These are phyloP conservation scores for Nothura maculosa DNA, from an alignment of 2,797 vertebrate species.

Conservation along the genomic window DNA sequence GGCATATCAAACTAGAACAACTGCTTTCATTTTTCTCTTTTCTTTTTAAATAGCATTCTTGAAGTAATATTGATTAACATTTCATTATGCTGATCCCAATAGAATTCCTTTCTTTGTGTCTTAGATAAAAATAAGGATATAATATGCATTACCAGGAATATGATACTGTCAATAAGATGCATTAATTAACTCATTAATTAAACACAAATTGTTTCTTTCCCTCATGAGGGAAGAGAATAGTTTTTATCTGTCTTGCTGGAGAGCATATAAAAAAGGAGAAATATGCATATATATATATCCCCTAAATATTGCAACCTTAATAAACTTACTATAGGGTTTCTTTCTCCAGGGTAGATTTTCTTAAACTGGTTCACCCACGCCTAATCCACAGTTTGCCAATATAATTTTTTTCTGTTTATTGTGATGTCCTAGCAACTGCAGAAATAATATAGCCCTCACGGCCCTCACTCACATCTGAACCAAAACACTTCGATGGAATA, in stretches of 20 bases:
- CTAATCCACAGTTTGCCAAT: slow-evolving; percentile 40
- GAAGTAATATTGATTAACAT: background rate
- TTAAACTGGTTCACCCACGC: slow-evolving; percentile 34
- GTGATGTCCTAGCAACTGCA: slow-evolving; percentile 1
- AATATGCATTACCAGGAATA: slow-evolving; percentile 29
- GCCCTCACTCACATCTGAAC: slow-evolving; percentile 23
- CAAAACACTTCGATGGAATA: slow-evolving; percentile 21
- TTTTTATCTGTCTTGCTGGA: background rate
- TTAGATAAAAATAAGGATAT: slow-evolving; percentile 10
- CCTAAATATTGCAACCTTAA: slow-evolving; percentile 39
- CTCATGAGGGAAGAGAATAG: background rate
- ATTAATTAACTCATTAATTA: slow-evolving; percentile 66
- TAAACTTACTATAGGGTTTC: slow-evolving; percentile 46
- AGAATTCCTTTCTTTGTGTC: background rate
- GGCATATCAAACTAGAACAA: background rate
- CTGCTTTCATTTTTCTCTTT: background rate
- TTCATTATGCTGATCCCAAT: background rate
- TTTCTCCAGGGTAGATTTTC: slow-evolving; percentile 46
- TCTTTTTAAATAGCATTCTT: background rate
- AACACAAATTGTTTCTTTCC: slow-evolving; percentile 20
- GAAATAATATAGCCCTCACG: slow-evolving; percentile 26
- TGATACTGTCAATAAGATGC: slow-evolving; percentile 32
- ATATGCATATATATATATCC: background rate
- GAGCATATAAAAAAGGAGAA: slow-evolving; percentile 43
- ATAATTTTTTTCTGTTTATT: slow-evolving; percentile 45